Percentiles rank a stretch among this genome's conserved stretches.
These are phyloP conservation scores for Schizaphis graminum DNA, from an alignment of 2,888 invertebrate genomes.

Conservation along the genomic window DNA sequence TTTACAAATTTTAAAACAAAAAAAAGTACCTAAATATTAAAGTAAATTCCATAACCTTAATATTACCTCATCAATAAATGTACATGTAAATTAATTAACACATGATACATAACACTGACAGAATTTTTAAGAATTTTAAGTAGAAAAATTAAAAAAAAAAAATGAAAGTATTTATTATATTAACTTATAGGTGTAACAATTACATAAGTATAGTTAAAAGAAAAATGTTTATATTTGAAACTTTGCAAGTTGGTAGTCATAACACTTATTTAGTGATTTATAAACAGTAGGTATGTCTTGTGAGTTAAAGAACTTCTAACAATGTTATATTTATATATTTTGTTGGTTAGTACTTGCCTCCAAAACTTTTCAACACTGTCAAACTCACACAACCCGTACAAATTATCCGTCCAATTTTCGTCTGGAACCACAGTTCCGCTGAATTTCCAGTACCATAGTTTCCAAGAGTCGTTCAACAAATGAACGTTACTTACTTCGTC, in stretches of 20 bases:
- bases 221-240: too few relatives aligned
- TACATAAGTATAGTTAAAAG: background rate
- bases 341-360: slow-evolving; percentile 77
- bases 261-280: background rate
- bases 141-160: too few relatives aligned
- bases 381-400: slow-evolving; percentile 93
- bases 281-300: background rate
- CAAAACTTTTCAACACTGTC: slow-evolving; percentile 99
- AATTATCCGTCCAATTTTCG: slow-evolving; percentile 91
- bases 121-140: too few relatives aligned
- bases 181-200: too few relatives aligned
- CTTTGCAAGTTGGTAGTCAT: background rate
- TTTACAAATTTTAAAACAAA: background rate
- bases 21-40: background rate
- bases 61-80: too few relatives aligned
- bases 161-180: too few relatives aligned
- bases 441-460: slow-evolving; percentile 97
- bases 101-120: too few relatives aligned
- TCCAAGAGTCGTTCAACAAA: slow-evolving; percentile 95
- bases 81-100: too few relatives aligned
- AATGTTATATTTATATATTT: background rate
- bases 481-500: slow-evolving; percentile 72
- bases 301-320: background rate
- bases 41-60: too few relatives aligned
- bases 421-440: slow-evolving; percentile 72